Conservation (phyloP, 2,797 vertebrate species). For the Linurgus olivaceus region DNA sequence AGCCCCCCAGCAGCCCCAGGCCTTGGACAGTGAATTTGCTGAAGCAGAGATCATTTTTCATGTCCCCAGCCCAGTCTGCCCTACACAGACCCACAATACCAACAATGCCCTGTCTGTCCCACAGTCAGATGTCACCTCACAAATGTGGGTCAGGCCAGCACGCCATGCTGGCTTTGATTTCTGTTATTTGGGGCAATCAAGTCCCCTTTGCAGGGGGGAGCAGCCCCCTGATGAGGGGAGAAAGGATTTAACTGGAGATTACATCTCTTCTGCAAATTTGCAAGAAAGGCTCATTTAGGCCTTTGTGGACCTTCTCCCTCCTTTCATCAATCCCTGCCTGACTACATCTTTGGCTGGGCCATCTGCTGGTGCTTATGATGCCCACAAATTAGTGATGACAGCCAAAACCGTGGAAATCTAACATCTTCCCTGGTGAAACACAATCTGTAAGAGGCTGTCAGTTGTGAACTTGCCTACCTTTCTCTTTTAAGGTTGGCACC, state of each 20-base stretch:
- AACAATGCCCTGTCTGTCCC: neutral
- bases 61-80: neutral
- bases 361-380: constrained; percentile 25
- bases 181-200: constrained; percentile 51
- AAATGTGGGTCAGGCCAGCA: constrained; percentile 33
- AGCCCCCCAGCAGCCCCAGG: neutral
- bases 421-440: neutral
- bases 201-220: neutral
- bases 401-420: neutral
- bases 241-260: constrained; percentile 48
- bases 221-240: neutral
- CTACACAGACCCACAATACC: rapidly evolving
- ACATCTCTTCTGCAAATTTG: constrained; percentile 33
- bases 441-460: neutral
- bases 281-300: constrained; percentile 44
- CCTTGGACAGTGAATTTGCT: neutral
- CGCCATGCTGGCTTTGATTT: neutral
- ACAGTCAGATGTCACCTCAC: constrained; percentile 33
- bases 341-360: neutral
- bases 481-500: neutral
- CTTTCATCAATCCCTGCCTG: constrained; percentile 11
- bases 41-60: neutral
- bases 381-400: neutral
- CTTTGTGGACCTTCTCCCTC: constrained; percentile 1
- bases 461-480: neutral